A percentile compares a stretch with the other conserved stretches of the same genome.
Conservation (phyloP, 1,140 invertebrate species). For the Drosophila funebris region DNA sequence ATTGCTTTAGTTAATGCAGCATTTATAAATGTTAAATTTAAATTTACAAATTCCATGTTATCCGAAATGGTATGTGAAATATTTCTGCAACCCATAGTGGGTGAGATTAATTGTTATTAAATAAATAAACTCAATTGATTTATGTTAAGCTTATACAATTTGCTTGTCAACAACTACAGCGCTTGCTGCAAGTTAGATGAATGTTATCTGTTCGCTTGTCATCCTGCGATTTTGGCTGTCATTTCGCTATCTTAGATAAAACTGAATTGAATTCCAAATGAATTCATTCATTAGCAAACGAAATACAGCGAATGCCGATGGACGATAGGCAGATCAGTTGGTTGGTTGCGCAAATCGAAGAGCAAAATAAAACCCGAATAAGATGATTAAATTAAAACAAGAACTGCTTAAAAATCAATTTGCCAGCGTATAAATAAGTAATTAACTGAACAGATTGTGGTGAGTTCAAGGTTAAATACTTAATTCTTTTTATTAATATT, state of each 20-base stretch:
- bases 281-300: slow-evolving; percentile 44
- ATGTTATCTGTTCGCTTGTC: not conserved
- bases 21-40: too few species aligned
- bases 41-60: too few species aligned
- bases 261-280: slow-evolving; percentile 15
- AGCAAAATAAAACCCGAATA: slow-evolving; percentile 49
- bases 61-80: too few species aligned
- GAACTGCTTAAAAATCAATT: slow-evolving; percentile 73
- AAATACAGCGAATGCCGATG: slow-evolving; percentile 1
- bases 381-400: slow-evolving; percentile 40
- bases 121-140: not conserved
- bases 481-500: slow-evolving; percentile 13
- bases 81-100: too few species aligned
- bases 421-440: slow-evolving; percentile 61
- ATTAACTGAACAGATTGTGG: slow-evolving; percentile 53
- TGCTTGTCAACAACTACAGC: not conserved
- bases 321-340: not conserved
- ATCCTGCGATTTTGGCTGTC: slow-evolving; percentile 5
- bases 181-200: not conserved
- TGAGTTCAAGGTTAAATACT: slow-evolving; percentile 66
- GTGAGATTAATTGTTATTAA: too few species aligned
- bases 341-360: slow-evolving; percentile 31
- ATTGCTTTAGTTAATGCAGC: not conserved
- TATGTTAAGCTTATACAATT: not conserved
- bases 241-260: slow-evolving; percentile 2